These are phyloP conservation scores for Odontamblyopus lacepedii DNA, from an alignment of 2,797 vertebrate genomes.

Conservation along the genomic window DNA sequence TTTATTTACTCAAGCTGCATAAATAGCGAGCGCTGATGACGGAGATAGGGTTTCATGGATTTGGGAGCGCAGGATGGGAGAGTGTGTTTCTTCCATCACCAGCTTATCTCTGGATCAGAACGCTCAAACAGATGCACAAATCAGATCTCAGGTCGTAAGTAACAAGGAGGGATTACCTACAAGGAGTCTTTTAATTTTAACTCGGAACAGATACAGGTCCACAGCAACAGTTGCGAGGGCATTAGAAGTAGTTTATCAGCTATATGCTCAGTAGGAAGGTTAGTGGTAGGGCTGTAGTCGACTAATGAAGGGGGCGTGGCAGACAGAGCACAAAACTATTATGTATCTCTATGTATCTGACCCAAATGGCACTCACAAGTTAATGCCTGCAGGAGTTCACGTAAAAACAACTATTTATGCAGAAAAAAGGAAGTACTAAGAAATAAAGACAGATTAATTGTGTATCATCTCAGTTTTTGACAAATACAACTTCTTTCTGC, in stretches of 20 bases:
- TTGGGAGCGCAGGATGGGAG: constrained; percentile 42
- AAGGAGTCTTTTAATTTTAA: constrained; percentile 6
- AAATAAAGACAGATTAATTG: too few relatives aligned
- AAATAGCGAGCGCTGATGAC: constrained; percentile 74
- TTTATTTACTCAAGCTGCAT: constrained; percentile 85
- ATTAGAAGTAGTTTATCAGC: background rate
- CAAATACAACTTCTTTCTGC: too few relatives aligned
- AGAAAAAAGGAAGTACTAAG: too few relatives aligned
- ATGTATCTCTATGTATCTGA: too few relatives aligned
- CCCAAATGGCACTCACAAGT: too few relatives aligned
- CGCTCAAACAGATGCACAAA: constrained; percentile 63
- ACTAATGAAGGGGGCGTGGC: too few relatives aligned
- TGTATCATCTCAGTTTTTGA: too few relatives aligned
- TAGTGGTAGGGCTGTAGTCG: too few relatives aligned
- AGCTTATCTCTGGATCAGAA: constrained; percentile 56
- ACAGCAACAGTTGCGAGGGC: background rate
- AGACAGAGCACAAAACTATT: too few relatives aligned
- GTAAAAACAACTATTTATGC: too few relatives aligned
- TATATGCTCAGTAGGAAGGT: background rate
- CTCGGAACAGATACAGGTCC: background rate
- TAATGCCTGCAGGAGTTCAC: too few relatives aligned
- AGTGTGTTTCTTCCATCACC: constrained; percentile 57
- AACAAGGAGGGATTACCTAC: constrained; percentile 17
- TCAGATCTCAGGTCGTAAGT: constrained; percentile 41
- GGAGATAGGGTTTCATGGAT: constrained; percentile 75